Conservation (phyloP, 2,113 vertebrate species). For the Todiramphus saurophagus region DNA sequence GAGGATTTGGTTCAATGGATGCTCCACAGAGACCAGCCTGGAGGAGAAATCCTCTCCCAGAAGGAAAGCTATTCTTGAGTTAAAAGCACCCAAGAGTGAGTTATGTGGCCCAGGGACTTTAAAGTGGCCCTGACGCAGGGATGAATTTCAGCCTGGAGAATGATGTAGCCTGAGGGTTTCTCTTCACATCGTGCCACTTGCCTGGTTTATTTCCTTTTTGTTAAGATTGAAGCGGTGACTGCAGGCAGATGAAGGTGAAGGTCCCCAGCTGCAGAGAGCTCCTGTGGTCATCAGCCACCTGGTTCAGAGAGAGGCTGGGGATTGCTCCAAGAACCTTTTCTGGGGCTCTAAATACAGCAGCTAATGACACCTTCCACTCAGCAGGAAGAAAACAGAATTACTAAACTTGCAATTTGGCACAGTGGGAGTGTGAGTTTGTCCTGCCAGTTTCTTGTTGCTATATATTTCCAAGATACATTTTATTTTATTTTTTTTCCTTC, state of each 20-base stretch:
- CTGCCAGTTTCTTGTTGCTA: slow-evolving; percentile 62
- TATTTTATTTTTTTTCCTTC: neutral
- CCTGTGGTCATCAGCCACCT: slow-evolving; percentile 50
- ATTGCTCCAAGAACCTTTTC: slow-evolving; percentile 64
- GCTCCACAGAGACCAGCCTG: neutral
- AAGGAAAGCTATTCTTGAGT: neutral
- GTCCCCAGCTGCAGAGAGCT: slow-evolving; percentile 48
- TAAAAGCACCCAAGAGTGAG: neutral
- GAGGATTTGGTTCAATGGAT: slow-evolving; percentile 34
- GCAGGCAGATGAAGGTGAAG: slow-evolving; percentile 42
- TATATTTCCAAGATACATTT: slow-evolving; percentile 35
- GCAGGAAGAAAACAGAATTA: slow-evolving; percentile 62
- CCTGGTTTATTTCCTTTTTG: neutral
- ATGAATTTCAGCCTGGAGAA: neutral
- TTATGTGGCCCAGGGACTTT: neutral
- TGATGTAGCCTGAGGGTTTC: neutral
- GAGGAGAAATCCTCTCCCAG: slow-evolving; percentile 30
- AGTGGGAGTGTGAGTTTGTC: slow-evolving; percentile 62
- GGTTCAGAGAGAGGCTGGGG: slow-evolving; percentile 25
- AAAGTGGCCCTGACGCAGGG: neutral
- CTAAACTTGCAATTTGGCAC: slow-evolving; percentile 68
- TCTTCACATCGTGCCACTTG: neutral
- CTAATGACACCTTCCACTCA: slow-evolving; percentile 62
- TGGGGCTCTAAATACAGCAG: slow-evolving; percentile 56
- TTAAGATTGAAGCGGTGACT: neutral